Evolutionary conservation across 2,797 vertebrate species (phyloP).

Genomic region (Oryzias dopingdopingensis): DNA sequence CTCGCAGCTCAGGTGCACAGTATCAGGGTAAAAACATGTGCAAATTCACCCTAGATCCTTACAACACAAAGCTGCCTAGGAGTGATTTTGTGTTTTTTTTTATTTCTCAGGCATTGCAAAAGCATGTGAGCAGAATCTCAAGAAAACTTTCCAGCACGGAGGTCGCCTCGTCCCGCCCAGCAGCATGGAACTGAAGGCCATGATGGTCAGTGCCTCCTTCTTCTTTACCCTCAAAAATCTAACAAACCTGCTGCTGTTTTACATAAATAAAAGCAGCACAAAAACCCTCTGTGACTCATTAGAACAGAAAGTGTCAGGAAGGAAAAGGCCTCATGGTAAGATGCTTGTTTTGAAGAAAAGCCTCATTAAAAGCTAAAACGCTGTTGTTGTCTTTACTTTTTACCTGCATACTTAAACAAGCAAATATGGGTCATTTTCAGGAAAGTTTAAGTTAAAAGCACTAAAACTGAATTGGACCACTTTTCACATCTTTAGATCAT

Average conservation of each 20-base stretch:
- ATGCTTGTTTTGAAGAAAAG: slow-evolving; percentile 3
- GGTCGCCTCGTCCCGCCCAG: slow-evolving; percentile 86
- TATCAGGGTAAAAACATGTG: slow-evolving; percentile 84
- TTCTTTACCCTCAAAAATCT: slow-evolving; percentile 1
- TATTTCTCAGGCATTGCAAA: slow-evolving; percentile 86
- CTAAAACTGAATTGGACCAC: too few relatives aligned
- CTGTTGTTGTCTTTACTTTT: not conserved
- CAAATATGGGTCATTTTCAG: too few relatives aligned
- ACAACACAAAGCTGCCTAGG: not conserved
- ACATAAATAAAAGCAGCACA: not conserved
- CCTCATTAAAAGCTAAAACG: slow-evolving; percentile 1
- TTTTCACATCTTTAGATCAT: too few relatives aligned
- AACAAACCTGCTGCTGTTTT: not conserved
- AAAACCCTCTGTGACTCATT: not conserved
- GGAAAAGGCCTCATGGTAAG: not conserved
- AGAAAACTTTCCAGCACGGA: slow-evolving; percentile 86
- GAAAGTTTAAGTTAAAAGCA: too few relatives aligned
- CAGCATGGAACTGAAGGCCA: slow-evolving; percentile 92
- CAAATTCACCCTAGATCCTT: not conserved
- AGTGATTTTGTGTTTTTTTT: slow-evolving; percentile 1
- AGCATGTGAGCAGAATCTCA: slow-evolving; percentile 92
- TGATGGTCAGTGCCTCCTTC: slow-evolving; percentile 84
- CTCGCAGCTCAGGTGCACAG: slow-evolving; percentile 75
- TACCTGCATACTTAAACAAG: not conserved
- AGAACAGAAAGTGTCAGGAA: not conserved